Conservation (phyloP, 2,113 vertebrate species). For the Coracopsis vasa region DNA sequence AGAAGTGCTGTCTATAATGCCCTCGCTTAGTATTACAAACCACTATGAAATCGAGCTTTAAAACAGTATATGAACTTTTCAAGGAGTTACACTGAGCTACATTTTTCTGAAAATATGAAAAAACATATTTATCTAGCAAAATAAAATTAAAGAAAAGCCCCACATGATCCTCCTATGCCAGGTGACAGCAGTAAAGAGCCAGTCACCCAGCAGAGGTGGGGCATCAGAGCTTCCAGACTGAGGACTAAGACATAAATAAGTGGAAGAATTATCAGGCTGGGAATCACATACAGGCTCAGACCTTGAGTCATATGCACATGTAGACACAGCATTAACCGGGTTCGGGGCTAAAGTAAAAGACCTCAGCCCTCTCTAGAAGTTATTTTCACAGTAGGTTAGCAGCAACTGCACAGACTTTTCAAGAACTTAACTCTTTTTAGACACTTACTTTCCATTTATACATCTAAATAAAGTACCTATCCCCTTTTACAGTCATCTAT, state of each 20-base stretch:
- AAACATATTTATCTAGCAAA: background rate
- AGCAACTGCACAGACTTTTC: background rate
- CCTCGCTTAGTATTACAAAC: background rate
- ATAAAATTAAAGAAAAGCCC: background rate
- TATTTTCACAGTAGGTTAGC: background rate
- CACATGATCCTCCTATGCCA: background rate
- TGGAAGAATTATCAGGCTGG: background rate
- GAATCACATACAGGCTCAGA: background rate
- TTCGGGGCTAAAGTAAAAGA: background rate
- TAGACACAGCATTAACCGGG: background rate
- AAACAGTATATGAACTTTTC: background rate
- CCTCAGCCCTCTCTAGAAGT: background rate
- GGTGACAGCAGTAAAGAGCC: background rate
- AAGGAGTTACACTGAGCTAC: background rate
- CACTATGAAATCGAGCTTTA: background rate
- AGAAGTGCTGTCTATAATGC: background rate
- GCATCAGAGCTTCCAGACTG: background rate
- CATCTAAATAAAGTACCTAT: background rate
- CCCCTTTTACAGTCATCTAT: background rate
- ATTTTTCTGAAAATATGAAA: background rate
- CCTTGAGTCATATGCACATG: accelerated
- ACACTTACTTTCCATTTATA: background rate
- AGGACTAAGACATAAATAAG: background rate
- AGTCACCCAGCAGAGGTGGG: background rate
- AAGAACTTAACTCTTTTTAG: background rate